Conservation (phyloP, 2,113 vertebrate genomes). For the Gadus chalcogrammus region DNA sequence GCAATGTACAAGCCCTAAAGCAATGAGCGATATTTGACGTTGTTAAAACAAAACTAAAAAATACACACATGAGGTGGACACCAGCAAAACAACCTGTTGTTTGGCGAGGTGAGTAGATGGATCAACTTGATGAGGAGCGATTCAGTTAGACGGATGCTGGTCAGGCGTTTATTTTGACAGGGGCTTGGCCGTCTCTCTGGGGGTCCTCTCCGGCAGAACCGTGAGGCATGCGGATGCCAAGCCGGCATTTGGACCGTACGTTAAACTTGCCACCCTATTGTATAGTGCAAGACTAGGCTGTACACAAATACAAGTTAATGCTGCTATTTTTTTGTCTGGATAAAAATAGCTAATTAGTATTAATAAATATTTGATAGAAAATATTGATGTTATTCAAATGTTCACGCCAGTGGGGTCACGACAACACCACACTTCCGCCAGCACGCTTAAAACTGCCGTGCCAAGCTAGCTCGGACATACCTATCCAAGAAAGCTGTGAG, state of each 20-base stretch:
- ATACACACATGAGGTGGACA: neutral
- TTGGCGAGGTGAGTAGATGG: neutral
- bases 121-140: neutral
- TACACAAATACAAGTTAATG: no score
- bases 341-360: no score
- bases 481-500: slow-evolving; percentile 32
- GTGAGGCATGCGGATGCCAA: slow-evolving; percentile 40
- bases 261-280: no score
- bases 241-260: no score
- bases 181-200: slow-evolving; percentile 28
- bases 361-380: slow-evolving; percentile 55
- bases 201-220: slow-evolving; percentile 30
- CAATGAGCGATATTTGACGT: no score
- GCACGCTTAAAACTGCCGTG: slow-evolving; percentile 35
- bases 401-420: slow-evolving; percentile 10
- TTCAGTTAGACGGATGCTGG: neutral
- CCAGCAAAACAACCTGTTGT: slow-evolving; percentile 1
- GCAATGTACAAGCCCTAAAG: no score
- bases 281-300: no score
- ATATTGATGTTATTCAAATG: slow-evolving; percentile 59
- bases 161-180: slow-evolving; percentile 35
- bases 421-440: no score
- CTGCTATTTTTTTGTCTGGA: no score
- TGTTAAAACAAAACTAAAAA: no score
- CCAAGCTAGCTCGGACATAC: slow-evolving; percentile 44